A percentile compares a stretch with the other conserved stretches of the same genome.
phyloP scores from a whole-genome alignment of 2,797 vertebrate genomes.

The Protosalanx chinensis region DNA sequence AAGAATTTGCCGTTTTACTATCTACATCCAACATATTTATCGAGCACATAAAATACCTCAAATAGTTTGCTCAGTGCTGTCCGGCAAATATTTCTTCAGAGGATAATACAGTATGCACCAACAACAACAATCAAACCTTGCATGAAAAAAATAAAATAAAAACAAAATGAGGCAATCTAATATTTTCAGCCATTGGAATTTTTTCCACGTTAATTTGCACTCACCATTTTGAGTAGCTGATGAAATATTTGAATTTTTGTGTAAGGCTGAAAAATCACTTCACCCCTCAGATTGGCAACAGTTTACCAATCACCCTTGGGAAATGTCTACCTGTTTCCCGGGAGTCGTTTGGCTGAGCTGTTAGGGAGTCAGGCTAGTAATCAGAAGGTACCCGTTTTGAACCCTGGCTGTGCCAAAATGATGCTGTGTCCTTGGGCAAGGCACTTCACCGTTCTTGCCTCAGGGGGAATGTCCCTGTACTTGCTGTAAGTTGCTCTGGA shows the following conservation, averaged over 20 bases:
- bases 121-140: slow-evolving; percentile 29
- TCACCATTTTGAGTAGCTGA: slow-evolving; percentile 50
- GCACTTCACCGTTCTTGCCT: no score
- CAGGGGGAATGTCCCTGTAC: no score
- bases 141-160: slow-evolving; percentile 21
- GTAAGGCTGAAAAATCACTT: slow-evolving; percentile 62
- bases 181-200: slow-evolving; percentile 38
- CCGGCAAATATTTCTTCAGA: slow-evolving; percentile 45
- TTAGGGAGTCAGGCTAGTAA: no score
- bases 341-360: no score
- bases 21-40: slow-evolving; percentile 14
- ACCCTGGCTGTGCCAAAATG: no score
- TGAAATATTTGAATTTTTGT: slow-evolving; percentile 62
- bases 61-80: slow-evolving; percentile 51
- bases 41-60: slow-evolving; percentile 50
- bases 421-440: no score
- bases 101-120: slow-evolving; percentile 47
- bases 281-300: slow-evolving; percentile 66
- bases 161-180: slow-evolving; percentile 43
- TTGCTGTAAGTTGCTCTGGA: no score
- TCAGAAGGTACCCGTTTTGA: no score
- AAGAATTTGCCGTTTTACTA: background rate
- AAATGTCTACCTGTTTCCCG: slow-evolving; percentile 60
- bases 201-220: slow-evolving; percentile 56
- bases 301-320: slow-evolving; percentile 62